These are phyloP conservation scores for Dasyprocta punctata DNA, from an alignment of 2,113 vertebrate species.

Conservation along the genomic window DNA sequence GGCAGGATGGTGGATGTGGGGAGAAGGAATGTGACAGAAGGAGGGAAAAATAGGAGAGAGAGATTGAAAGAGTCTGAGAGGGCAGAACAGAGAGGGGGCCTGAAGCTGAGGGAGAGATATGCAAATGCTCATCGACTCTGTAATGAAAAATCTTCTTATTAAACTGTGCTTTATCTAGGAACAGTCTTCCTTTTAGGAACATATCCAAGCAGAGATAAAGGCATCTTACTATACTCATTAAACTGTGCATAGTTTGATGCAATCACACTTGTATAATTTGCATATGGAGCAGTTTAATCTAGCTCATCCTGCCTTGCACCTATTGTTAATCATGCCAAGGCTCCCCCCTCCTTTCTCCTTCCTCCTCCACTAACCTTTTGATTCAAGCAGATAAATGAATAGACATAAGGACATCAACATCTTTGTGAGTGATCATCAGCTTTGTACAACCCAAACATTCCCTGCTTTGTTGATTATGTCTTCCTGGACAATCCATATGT, in stretches of 20 bases:
- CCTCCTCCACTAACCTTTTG: constrained; percentile 81
- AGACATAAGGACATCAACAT: constrained; percentile 85
- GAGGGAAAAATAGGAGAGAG: not conserved
- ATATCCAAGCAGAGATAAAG: constrained; percentile 88
- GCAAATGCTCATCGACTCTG: constrained; percentile 83
- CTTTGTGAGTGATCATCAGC: constrained; percentile 85
- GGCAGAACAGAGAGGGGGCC: not conserved
- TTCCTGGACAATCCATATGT: constrained; percentile 78
- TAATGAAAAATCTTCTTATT: constrained; percentile 89
- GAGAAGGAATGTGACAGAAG: not conserved
- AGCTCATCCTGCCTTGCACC: constrained; percentile 87
- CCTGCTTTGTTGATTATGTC: constrained; percentile 79
- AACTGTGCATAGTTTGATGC: constrained; percentile 87
- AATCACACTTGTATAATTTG: constrained; percentile 88
- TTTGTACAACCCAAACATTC: constrained; percentile 73
- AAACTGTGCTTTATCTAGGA: constrained; percentile 87
- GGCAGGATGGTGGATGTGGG: not conserved
- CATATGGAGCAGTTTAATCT: constrained; percentile 90
- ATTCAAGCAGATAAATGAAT: constrained; percentile 87
- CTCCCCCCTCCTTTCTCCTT: constrained; percentile 61
- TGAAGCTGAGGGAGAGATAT: constrained; percentile 71
- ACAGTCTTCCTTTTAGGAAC: constrained; percentile 84
- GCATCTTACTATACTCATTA: constrained; percentile 87
- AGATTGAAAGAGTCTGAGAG: not conserved
- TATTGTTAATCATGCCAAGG: constrained; percentile 87